Evolutionary conservation across 30 jellyfish, hydroid and myxozoan species (phyloP), one percentile per base, ranked within the genome.

Genomic region (Cassiopea xamachana): DNA sequence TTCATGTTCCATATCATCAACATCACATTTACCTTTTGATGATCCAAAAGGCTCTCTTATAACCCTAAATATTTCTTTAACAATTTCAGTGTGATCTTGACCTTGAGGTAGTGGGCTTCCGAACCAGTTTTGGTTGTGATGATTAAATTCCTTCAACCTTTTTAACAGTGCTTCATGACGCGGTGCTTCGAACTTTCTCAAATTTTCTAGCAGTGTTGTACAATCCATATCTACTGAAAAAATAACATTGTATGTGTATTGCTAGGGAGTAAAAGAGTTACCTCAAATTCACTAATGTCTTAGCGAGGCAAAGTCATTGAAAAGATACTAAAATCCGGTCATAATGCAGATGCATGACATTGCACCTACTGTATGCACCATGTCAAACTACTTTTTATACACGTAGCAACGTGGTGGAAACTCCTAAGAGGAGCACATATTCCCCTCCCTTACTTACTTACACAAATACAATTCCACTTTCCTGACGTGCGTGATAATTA

Each of bases 111-210:
- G 9, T 84, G 71, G 75, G 51, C 76, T 18, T 14, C 60, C 80
- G 48, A 84, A 84, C 43, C 73, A 44, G 43, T 43, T 60, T 46
- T 50, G 27, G 83, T 84, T 84, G 44, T 46, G 75, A 1, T 39
- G 46, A 60, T 71, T 84, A 68, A 84, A 84, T 44, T 69, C 61
- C 39, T 44, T 2, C 46, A 80, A 46, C 69, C 17, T 79, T 47
- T 7, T 79, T 55, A 19, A 60, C 7, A 51, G 43, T 55, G 18
- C 76, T 6, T 10, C 69, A 59, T 5, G 10, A 73, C 39, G 39
- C 45, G 10, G 16, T 43, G 45, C 69, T 18, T 2, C 45, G 1
- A 13, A 2, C 39, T 10, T 44, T 58, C 55, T 75, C 84, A 75
- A 46, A 75, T 44, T 17, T 2, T 1, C 70, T 1, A 75, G 69